Evolutionary conservation across 2,113 vertebrate species (phyloP).

Genomic region (Nyctibius bracteatus): DNA sequence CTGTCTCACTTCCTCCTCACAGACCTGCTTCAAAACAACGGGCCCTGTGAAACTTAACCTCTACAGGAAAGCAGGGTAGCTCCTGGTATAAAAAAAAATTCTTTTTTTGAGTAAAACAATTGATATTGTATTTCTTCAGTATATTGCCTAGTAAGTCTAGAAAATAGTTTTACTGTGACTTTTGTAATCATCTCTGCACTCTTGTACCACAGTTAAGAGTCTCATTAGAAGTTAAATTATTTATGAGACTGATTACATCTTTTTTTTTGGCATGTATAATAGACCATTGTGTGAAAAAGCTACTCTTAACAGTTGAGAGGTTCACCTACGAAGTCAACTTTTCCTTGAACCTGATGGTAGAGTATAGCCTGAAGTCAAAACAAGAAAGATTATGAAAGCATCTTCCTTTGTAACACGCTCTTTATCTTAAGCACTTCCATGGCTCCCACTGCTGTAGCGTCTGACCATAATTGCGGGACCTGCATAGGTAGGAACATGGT

Average conservation of each 20-base stretch:
- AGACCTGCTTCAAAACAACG: background rate
- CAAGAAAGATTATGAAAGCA: background rate
- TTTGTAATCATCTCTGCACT: background rate
- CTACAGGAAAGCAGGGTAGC: background rate
- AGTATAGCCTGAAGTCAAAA: background rate
- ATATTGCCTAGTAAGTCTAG: background rate
- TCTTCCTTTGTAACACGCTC: background rate
- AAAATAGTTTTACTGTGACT: background rate
- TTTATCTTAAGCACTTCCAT: background rate
- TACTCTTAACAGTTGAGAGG: background rate
- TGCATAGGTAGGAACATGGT: background rate
- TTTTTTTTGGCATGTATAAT: background rate
- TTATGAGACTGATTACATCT: background rate
- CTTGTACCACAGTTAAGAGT: background rate
- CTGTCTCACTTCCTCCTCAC: background rate
- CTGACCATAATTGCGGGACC: rapidly evolving
- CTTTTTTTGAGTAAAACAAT: background rate
- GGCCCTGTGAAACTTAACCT: background rate
- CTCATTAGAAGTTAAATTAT: background rate
- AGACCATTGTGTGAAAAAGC: background rate
- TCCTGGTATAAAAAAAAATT: background rate
- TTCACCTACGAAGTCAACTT: background rate
- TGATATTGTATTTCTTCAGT: background rate
- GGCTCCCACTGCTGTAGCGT: background rate
- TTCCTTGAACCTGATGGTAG: background rate